Base-by-base conservation (phyloP, 2,888 invertebrate genomes). In the Orchesellides sinensis region DNA sequence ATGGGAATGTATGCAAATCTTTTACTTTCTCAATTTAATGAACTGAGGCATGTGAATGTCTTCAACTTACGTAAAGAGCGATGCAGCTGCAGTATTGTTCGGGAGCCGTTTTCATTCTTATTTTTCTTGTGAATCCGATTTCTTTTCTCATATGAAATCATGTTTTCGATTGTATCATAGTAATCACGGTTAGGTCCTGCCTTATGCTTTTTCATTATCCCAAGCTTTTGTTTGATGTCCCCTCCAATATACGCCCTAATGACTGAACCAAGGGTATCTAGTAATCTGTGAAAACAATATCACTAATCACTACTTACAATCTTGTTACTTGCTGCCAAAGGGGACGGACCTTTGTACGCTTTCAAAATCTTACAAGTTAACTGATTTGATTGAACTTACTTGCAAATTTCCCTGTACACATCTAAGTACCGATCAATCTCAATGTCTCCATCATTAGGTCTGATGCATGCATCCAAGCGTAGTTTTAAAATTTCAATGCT, bases 361-460 rank as follows among this genome's bases (percentile, higher is more conserved):
- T n/a, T n/a, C n/a, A n/a, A n/a, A n/a, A n/a, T n/a, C n/a, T n/a
- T n/a, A n/a, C n/a, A n/a, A n/a, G n/a, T n/a, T n/a, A n/a, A n/a
- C n/a, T n/a, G n/a, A n/a, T 52, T 19, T 21, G 23, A 21, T 4
- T 17, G 1, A n/a, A 52, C 66, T 27, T 70, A 79, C 79, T 79
- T 79, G 79, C 79, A 79, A 63, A 79, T 79, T 32, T 79, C 79
- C 14, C 63, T 61, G 54, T 63, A 79, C 5, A 70, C 29, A 14
- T 70, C 49, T 6, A 70, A 27, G 65, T 79, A 79, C 19, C 70
- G 10, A 63, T 70, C 79, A n/a, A 79, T 29, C 27, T 70, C 52
- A 21, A 79, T 40, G 23, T 70, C 79, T 1, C 40, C 78, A 32
- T 29, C 59, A 3, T 19, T 47, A 19, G 25, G 29, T 17, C 40